Base-by-base conservation (phyloP, 1,140 invertebrate genomes). In the Aphelenchoides fujianensis region DNA sequence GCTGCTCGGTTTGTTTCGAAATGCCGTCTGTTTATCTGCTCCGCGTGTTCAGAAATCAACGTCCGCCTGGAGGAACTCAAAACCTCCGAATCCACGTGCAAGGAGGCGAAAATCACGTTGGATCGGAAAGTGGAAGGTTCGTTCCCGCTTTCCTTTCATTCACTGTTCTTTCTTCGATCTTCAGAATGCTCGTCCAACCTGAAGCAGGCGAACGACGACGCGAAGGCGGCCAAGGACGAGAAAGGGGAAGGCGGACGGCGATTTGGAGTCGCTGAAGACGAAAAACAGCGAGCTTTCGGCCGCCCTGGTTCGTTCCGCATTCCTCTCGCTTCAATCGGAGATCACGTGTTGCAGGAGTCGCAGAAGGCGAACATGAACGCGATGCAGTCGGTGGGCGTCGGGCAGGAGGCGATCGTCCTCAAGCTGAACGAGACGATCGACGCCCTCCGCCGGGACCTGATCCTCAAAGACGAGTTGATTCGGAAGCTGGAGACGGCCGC, bases 401-500 rank as follows among this genome's bases (percentile, higher is more conserved):
- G 61, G 0, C 69, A 70, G 53, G 69, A 70, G 28, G 69, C 69
- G 0, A 70, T 70, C 30, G 34, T 70, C 2, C 48, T 67, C 34
- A 70, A 70, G 53, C 19, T 67, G 35, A 70, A 70, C 28, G 69
- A 70, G 28, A 70, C 69, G 34, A 30, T 70, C 34, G 69, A 70
- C 7, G 63, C 36, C 23, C 36, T 66, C 28, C 63, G 7, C n/a
- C 16, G 63, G 3, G 7, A 66, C 31, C 31, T 66, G 63, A 55
- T 66, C 32, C 32, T 66, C 16, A 66, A 66, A 66, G 63, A 66
- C 32, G 7, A 63, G 34, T 1, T 66, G 27, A 66, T 66, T 35
- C 16, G 32, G 23, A 66, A 36, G 32, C 34, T 66, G 32, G 36
- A 66, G 3, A 37, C n/a, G 16, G 63, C 32, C 16, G 53, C n/a